Base-by-base conservation (phyloP, 2,888 invertebrate genomes). In the Pecten maximus region DNA sequence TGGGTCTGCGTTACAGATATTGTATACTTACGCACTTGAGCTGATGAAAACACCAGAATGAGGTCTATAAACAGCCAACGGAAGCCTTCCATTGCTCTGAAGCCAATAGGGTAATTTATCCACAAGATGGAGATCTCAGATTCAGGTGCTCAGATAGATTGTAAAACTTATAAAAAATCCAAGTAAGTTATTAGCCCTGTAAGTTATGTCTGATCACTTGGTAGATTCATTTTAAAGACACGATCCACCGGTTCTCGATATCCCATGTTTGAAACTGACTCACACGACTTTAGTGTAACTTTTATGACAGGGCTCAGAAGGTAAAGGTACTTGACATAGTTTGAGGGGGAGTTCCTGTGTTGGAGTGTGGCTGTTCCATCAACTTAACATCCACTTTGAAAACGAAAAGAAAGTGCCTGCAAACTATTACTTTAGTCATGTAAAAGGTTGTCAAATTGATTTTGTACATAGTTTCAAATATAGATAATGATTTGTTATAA, bases 331-430 rank as follows among this genome's bases (percentile, higher is more conserved):
- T 74, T 74, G 74, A 74, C 74, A 74, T 35, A 74, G 74, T 74
- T 74, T 74, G 74, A 74, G 74, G 74, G 74, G 74, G 74, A 74
- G 74, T 74, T 74, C 74, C 74, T 74, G 74, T 74, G 74, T 74
- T 74, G 74, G 6, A 74, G 74, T 35, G 23, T 28, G 74, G 74
- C 74, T 74, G 74, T 74, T 74, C 74, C 74, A 74, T 74, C 74
- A 74, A 74, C 74, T 74, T 35, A 35, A 10, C 35, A 74, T 6
- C 2, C 74, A 15, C 3, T 10, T 74, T 0, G 35, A 74, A 74
- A 74, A 35, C 1, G 8, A 74, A 74, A 74, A 19, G 35, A 74
- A 74, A 74, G 74, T 74, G 35, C 35, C 8, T 35, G 16, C 28
- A 74, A 74, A 35, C 74, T 15, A 23, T 74, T 4, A 74, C 16